Evolutionary conservation across 2,113 vertebrate species (phyloP), one percentile per base, ranked within the genome.

Genomic region (Carettochelys insculpta): DNA sequence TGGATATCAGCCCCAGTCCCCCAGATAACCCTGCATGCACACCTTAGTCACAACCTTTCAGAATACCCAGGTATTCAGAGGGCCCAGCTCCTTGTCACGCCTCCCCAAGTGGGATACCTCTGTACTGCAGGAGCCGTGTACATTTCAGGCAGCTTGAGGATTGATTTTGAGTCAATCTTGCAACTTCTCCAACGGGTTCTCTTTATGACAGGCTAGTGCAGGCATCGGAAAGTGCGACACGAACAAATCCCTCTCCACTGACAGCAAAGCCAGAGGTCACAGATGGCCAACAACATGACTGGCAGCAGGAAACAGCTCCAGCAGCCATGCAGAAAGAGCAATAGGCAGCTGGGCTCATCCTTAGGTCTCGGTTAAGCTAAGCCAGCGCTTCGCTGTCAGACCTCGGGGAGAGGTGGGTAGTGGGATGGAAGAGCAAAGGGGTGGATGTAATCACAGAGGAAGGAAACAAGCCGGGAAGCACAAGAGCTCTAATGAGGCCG

Each of bases 401-500:
- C 71, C n/a, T 34, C 11, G 7, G 45, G 71, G 45, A 3, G 20
- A 80, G 88, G 54, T 54, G 20, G 50, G 13, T 76, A 88, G 83
- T 0, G 29, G 45, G 73, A 29, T 12, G 38, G 71, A 78, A 0
- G 22, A 93, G 95, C 95, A 95, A 95, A 96, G 93, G 93, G 52
- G 83, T n/a, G 48, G 13, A 41, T 10, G 10, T 58, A 71, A 41
- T 38, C 89, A n/a, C n/a, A 93, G 89, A 90, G 84, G 34, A 45
- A 45, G 22, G 7, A 82, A 92, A 81, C 3, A 79, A 52, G 54
- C 77, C 94, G 45, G 65, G 78, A 94, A 89, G 91, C 87, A 93
- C 91, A 94, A 91, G 93, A 93, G 93, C 82, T 43, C 73, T 65
- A 48, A 92, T 80, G 87, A 45, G 11, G 81, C 52, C 79, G 84